Conservation (phyloP, 2,888 invertebrate species). For the Steromphala cineraria region DNA sequence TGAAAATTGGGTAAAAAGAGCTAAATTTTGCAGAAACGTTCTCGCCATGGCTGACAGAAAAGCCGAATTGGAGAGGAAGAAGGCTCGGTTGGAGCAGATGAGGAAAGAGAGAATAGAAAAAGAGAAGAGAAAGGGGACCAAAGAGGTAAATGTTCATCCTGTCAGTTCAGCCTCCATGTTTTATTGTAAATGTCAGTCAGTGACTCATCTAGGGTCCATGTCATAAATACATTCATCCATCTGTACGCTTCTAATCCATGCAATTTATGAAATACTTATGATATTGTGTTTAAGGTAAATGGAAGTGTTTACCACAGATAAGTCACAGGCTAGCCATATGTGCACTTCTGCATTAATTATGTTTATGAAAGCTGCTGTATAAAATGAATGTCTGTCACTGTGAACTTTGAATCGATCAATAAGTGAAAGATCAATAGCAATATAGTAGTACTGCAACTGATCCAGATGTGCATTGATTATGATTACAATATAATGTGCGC, state of each 20-base stretch:
- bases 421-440: too few species aligned
- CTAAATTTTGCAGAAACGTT: neutral
- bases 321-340: too few species aligned
- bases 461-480: neutral
- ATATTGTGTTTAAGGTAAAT: too few species aligned
- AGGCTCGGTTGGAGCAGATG: slow-evolving; percentile 74
- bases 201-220: too few species aligned
- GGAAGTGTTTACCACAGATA: too few species aligned
- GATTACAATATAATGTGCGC: neutral
- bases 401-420: too few species aligned
- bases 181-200: neutral
- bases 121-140: slow-evolving; percentile 59
- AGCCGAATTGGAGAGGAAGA: slow-evolving; percentile 74
- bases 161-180: neutral
- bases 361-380: too few species aligned
- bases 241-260: too few species aligned
- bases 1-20: neutral
- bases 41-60: slow-evolving; percentile 69
- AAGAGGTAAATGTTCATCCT: slow-evolving; percentile 12
- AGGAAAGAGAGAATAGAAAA: slow-evolving; percentile 72
- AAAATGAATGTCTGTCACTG: too few species aligned
- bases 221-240: too few species aligned
- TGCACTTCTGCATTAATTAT: too few species aligned
- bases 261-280: too few species aligned
- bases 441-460: neutral